Evolutionary conservation across 2,113 vertebrate genomes (phyloP).

Genomic region (Gallinago media): DNA sequence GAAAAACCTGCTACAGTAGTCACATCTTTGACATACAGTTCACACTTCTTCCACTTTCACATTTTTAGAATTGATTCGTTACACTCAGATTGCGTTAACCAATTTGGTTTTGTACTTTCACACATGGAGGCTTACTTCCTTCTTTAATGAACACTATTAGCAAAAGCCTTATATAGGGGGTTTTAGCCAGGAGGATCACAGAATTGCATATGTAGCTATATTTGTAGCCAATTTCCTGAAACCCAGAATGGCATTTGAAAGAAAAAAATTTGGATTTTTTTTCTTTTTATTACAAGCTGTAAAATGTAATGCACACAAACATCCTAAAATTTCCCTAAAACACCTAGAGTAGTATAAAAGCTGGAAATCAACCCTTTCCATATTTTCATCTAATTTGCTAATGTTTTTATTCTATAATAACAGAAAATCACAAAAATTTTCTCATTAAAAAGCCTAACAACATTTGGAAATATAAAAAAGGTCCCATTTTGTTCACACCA

Average conservation of each 20-base stretch:
- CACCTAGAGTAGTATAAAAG: not conserved
- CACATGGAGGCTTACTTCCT: not conserved
- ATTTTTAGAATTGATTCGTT: not conserved
- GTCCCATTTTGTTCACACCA: not conserved
- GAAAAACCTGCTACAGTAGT: constrained; percentile 48
- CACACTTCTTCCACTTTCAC: constrained; percentile 10
- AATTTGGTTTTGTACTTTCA: not conserved
- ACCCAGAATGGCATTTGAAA: not conserved
- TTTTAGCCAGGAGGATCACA: not conserved
- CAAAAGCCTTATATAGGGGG: constrained; percentile 19
- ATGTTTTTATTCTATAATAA: not conserved
- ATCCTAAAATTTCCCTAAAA: not conserved
- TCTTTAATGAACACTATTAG: constrained; percentile 1
- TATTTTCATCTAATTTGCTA: not conserved
- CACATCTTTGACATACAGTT: constrained; percentile 53
- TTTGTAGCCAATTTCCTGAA: constrained; percentile 1
- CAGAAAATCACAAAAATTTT: not conserved
- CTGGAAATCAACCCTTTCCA: not conserved
- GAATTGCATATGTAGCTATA: not conserved
- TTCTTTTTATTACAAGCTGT: not conserved
- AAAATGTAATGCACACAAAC: not conserved
- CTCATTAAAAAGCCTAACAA: not conserved
- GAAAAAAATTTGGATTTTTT: not conserved
- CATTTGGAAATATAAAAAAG: not conserved
- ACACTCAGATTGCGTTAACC: not conserved